Percentiles rank a stretch among this genome's conserved stretches.
Evolutionary conservation across 2,113 vertebrate species (phyloP).

Genomic region (Mandrillus leucophaeus): DNA sequence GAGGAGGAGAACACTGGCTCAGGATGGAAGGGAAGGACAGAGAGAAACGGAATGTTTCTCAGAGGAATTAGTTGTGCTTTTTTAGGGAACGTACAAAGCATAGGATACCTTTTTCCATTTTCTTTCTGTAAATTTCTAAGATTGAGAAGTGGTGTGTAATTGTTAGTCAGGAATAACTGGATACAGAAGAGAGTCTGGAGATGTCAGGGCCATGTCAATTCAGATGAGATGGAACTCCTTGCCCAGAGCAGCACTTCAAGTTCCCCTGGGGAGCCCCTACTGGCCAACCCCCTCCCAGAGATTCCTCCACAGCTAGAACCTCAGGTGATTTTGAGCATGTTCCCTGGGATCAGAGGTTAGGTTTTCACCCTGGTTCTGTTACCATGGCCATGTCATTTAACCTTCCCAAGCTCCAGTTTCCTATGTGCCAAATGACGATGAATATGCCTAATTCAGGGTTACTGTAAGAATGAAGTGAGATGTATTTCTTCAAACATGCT

Average conservation of each 20-base stretch:
- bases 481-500: neutral
- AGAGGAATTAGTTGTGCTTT: neutral
- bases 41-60: neutral
- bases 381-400: neutral
- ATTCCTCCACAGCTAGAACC: neutral
- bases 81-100: neutral
- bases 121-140: conserved; percentile 11
- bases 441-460: neutral
- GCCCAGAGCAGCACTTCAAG: neutral
- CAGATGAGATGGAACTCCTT: neutral
- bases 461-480: neutral
- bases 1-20: neutral
- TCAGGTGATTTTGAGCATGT: neutral
- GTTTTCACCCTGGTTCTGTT: neutral
- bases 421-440: neutral
- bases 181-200: neutral
- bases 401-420: neutral
- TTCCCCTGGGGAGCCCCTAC: neutral
- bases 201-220: neutral
- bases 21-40: neutral
- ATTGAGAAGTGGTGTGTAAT: neutral
- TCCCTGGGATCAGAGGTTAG: neutral
- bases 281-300: neutral
- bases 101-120: conserved; percentile 17
- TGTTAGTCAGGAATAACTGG: neutral